phyloP scores from a whole-genome alignment of 1,140 invertebrate genomes.

The Penaeus chinensis region DNA sequence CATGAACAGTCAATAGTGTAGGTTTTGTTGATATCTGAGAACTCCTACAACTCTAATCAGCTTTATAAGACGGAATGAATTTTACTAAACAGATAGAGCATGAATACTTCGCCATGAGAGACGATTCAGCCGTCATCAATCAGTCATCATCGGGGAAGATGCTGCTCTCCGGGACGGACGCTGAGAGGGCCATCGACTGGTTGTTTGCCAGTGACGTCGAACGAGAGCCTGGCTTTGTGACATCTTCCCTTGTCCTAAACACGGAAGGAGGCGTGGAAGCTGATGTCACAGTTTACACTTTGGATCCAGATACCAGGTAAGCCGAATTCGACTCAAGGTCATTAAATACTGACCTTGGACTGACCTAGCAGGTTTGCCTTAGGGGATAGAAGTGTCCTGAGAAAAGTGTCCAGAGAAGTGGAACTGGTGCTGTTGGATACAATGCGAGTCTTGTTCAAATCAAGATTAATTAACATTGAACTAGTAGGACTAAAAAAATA shows the following conservation, averaged over 20 bases:
- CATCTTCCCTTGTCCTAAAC: neutral
- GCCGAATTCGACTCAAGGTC: neutral
- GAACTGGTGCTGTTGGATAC: no score
- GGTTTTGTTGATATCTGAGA: neutral
- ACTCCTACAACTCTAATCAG: neutral
- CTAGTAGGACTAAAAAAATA: no score
- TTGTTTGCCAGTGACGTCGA: neutral
- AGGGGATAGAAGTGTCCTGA: no score
- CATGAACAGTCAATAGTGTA: neutral
- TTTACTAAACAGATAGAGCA: neutral
- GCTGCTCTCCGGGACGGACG: neutral
- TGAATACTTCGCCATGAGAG: neutral
- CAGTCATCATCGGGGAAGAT: constrained; percentile 12
- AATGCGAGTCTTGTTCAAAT: no score
- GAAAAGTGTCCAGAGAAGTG: no score
- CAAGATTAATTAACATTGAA: no score
- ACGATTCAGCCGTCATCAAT: neutral
- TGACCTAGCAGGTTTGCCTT: neutral
- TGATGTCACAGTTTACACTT: neutral
- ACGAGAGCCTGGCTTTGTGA: neutral
- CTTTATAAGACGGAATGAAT: neutral
- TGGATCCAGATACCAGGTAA: neutral
- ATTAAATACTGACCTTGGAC: neutral
- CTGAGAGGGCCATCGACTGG: neutral
- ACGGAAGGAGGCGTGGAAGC: neutral